These are phyloP conservation scores for Rhynchomys soricoides DNA, from an alignment of 2,113 vertebrate genomes.

Conservation along the genomic window DNA sequence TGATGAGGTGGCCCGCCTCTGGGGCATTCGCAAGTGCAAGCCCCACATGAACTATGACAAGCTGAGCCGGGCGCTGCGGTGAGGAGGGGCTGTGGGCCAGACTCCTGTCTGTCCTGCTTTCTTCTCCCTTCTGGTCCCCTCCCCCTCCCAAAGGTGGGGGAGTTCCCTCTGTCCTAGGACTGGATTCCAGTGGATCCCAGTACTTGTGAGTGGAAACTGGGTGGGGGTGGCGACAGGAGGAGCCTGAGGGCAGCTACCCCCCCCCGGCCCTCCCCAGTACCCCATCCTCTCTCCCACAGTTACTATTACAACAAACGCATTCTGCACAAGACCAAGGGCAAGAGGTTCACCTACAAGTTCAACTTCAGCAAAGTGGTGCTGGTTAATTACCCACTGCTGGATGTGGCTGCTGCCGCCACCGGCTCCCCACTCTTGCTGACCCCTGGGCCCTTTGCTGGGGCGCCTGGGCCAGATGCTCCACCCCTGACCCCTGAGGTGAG, in stretches of 20 bases:
- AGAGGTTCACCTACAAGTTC: slow-evolving; percentile 97
- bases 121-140: background rate
- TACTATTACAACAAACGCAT: slow-evolving; percentile 98
- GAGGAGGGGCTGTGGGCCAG: slow-evolving; percentile 8
- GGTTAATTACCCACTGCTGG: slow-evolving; percentile 94
- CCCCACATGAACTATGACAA: slow-evolving; percentile 98
- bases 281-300: slow-evolving; percentile 79
- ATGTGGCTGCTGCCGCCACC: slow-evolving; percentile 89
- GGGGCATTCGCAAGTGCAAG: slow-evolving; percentile 94
- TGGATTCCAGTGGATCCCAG: background rate
- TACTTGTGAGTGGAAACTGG: background rate
- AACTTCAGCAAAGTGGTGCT: slow-evolving; percentile 96
- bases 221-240: background rate
- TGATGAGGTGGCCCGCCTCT: slow-evolving; percentile 93
- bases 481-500: slow-evolving; percentile 91
- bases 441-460: slow-evolving; percentile 90
- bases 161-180: background rate
- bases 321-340: slow-evolving; percentile 96
- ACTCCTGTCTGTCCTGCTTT: too few relatives aligned
- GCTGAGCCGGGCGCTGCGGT: slow-evolving; percentile 94
- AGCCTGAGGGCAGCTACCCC: background rate
- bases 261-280: background rate
- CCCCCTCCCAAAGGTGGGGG: background rate
- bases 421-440: slow-evolving; percentile 91
- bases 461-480: slow-evolving; percentile 88